phyloP scores from a whole-genome alignment of 2,888 invertebrate genomes.

The Cheilosia scutellata region DNA sequence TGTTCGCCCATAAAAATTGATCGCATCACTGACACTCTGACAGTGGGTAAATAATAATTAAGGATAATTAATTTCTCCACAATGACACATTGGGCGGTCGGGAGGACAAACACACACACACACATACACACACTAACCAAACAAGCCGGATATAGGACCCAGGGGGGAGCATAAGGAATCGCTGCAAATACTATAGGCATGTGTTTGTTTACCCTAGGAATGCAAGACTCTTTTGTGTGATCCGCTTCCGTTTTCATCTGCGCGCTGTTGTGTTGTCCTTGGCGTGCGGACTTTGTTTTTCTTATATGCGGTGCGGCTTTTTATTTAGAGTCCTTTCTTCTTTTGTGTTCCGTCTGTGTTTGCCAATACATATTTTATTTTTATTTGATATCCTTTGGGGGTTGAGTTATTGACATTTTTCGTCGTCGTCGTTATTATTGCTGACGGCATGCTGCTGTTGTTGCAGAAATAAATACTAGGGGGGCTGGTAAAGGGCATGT shows the following conservation, averaged over 20 bases:
- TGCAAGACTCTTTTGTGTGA: conserved; percentile 58
- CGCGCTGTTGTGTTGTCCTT: conserved; percentile 30
- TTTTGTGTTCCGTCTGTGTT: conserved; percentile 64
- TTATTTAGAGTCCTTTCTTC: conserved; percentile 33
- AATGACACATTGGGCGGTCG: conserved; percentile 38
- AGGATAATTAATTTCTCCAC: conserved; percentile 74
- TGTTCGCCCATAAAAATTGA: conserved; percentile 69
- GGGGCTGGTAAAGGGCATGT: neutral
- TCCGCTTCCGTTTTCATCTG: conserved; percentile 53
- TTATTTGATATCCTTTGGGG: conserved; percentile 71
- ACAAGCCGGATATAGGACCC: conserved; percentile 24
- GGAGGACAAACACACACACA: conserved; percentile 3
- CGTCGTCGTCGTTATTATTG: conserved; percentile 68
- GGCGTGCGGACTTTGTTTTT: conserved; percentile 45
- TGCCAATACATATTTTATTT: conserved; percentile 73
- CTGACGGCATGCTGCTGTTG: conserved; percentile 64
- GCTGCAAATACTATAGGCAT: conserved; percentile 4
- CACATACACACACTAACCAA: neutral
- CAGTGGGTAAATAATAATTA: conserved; percentile 73
- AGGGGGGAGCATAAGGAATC: conserved; percentile 4
- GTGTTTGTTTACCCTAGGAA: conserved; percentile 55
- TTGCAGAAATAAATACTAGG: conserved; percentile 31
- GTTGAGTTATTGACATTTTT: conserved; percentile 71
- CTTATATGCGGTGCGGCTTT: conserved; percentile 29
- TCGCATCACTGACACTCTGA: conserved; percentile 68